Evolutionary conservation across 2,113 vertebrate genomes (phyloP).

Genomic region (Arenaria interpres): DNA sequence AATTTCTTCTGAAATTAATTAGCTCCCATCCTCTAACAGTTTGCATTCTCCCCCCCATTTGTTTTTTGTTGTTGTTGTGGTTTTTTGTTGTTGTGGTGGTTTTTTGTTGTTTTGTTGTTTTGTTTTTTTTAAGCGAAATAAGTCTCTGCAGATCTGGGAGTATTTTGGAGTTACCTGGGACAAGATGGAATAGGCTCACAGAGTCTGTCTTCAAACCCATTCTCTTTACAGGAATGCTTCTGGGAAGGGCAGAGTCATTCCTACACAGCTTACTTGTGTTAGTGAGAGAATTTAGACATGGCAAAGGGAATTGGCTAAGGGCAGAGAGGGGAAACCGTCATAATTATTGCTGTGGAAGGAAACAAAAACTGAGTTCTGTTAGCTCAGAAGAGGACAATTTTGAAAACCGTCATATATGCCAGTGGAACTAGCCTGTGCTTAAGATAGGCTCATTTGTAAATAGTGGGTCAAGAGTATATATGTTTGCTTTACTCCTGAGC

Average conservation of each 20-base stretch:
- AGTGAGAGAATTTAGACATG: not conserved
- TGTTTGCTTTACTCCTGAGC: not conserved
- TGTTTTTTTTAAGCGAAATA: not conserved
- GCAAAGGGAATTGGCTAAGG: not conserved
- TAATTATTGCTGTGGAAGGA: not conserved
- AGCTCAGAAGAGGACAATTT: not conserved
- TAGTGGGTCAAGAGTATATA: not conserved
- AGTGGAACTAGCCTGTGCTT: not conserved
- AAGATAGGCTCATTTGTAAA: not conserved
- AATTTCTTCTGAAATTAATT: constrained; percentile 23
- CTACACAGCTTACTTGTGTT: not conserved
- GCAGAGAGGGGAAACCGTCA: not conserved
- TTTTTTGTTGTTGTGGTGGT: too few species aligned
- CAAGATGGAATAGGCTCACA: not conserved
- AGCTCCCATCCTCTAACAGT: not conserved
- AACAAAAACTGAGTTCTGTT: not conserved
- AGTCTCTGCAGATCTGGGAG: not conserved
- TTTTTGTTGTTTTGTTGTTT: not conserved
- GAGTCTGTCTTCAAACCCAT: not conserved
- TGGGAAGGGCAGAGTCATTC: not conserved
- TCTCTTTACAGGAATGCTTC: not conserved
- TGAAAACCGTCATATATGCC: not conserved
- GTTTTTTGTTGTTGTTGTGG: too few species aligned
- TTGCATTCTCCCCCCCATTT: not conserved
- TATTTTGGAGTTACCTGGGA: not conserved